Conservation (phyloP, 2,888 invertebrate genomes). For the Zootermopsis nevadensis region DNA sequence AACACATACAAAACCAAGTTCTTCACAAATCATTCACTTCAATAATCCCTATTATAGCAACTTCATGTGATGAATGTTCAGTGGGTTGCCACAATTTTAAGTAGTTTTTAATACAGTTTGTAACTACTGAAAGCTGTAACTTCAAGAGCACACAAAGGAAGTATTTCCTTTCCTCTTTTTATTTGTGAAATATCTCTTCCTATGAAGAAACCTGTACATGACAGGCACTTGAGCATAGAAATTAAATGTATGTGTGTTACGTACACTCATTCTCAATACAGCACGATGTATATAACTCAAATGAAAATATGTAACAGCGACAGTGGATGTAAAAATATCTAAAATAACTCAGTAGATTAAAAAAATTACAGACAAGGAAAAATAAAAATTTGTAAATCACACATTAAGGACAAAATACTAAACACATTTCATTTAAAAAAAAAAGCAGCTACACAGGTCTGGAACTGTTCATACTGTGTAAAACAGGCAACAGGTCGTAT, state of each 20-base stretch:
- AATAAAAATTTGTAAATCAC: background rate
- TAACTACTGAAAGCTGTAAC: background rate
- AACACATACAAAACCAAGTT: background rate
- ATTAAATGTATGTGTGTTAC: background rate
- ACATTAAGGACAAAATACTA: background rate
- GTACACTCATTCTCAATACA: background rate
- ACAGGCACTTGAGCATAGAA: background rate
- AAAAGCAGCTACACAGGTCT: background rate
- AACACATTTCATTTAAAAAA: background rate
- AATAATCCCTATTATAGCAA: background rate
- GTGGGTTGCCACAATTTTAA: background rate
- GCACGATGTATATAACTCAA: too few species aligned
- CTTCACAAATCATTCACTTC: background rate
- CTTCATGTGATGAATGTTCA: background rate
- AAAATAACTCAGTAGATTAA: background rate
- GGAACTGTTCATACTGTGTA: background rate
- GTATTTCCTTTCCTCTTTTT: background rate
- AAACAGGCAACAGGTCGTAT: background rate
- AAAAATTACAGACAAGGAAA: background rate
- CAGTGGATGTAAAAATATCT: background rate
- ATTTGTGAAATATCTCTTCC: background rate
- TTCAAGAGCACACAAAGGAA: background rate
- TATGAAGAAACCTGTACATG: background rate
- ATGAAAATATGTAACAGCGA: background rate
- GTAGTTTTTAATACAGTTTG: background rate